These are phyloP conservation scores for Python bivittatus DNA, from an alignment of 2,113 vertebrate species.

Conservation along the genomic window DNA sequence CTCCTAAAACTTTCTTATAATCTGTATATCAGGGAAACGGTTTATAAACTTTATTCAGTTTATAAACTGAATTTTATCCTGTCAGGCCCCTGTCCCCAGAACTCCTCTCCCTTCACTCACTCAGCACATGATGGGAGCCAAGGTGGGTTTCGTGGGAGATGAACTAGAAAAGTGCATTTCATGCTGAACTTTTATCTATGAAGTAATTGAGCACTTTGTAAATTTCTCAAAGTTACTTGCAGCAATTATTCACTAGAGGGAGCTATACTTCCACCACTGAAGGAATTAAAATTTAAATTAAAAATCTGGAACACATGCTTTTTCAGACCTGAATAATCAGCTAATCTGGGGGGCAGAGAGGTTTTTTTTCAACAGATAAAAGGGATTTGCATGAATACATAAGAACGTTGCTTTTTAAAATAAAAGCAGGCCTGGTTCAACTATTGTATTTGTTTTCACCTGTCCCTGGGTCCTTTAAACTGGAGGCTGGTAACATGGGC, in stretches of 20 bases:
- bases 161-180: not conserved
- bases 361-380: not conserved
- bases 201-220: not conserved
- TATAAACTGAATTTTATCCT: not conserved
- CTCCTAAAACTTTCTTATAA: not conserved
- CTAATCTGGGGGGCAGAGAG: not conserved
- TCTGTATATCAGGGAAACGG: not conserved
- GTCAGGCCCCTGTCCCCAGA: not conserved
- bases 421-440: not conserved
- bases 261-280: constrained; percentile 3
- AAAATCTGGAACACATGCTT: not conserved
- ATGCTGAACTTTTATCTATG: not conserved
- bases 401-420: not conserved
- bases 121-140: not conserved
- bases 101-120: not conserved
- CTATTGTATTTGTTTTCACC: not conserved
- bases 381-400: not conserved
- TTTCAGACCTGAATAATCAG: not conserved
- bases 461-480: not conserved
- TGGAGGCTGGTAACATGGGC: not conserved
- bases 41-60: not conserved
- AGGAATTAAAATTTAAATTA: not conserved
- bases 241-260: constrained; percentile 18
- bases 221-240: not conserved
- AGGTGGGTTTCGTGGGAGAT: not conserved